phyloP scores from a whole-genome alignment of 2,888 invertebrate species.

The Ischnura elegans region DNA sequence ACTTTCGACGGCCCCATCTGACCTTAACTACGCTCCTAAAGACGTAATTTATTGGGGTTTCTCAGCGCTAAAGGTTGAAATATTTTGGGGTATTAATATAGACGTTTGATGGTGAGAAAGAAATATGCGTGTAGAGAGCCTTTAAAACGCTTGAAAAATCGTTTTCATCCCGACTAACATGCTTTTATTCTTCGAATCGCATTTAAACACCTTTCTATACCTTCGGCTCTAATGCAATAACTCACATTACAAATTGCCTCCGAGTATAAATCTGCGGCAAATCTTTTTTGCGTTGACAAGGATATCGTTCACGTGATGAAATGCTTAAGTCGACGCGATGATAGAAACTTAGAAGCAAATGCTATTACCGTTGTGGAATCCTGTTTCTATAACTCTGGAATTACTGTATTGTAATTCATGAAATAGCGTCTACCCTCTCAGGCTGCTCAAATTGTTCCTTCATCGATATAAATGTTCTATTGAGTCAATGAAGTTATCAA shows the following conservation, averaged over 20 bases:
- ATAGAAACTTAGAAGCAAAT: background rate
- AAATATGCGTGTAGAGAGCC: background rate
- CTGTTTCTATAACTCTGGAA: too few relatives aligned
- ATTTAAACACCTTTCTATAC: background rate
- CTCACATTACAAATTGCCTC: background rate
- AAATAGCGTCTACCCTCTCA: too few relatives aligned
- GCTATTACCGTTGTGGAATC: background rate
- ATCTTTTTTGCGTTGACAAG: background rate
- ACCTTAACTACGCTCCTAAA: background rate
- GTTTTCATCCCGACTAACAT: background rate
- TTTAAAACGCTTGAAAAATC: background rate
- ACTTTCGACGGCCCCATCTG: background rate
- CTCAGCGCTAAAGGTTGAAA: background rate
- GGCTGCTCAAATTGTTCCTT: too few relatives aligned
- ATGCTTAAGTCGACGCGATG: background rate
- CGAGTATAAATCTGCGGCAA: background rate
- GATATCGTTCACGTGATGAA: background rate
- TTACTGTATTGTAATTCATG: too few relatives aligned
- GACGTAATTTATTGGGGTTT: slow-evolving; percentile 8
- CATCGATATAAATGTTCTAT: too few relatives aligned
- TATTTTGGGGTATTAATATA: slow-evolving; percentile 38
- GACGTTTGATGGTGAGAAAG: slow-evolving; percentile 22
- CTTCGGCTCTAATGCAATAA: background rate
- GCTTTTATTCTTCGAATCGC: background rate
- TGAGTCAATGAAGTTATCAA: too few relatives aligned